Percentiles rank a stretch among this genome's conserved stretches.
phyloP scores from a whole-genome alignment of 64 coral and sea anemone genomes.

The Trachythela sp. region DNA sequence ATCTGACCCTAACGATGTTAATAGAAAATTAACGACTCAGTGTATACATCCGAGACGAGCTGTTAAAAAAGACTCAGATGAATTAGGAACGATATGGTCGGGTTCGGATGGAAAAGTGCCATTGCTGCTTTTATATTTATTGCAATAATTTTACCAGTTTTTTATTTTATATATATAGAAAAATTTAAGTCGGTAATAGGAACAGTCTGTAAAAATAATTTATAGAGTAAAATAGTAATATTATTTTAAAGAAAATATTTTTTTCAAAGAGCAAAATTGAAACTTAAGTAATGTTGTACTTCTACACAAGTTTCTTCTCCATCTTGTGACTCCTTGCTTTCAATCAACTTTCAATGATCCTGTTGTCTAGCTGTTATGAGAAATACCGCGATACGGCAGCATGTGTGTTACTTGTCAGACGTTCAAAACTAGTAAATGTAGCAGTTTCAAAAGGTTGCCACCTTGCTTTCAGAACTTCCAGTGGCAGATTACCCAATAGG shows the following conservation, averaged over 20 bases:
- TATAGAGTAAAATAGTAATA: background rate
- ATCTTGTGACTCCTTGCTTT: too few species aligned
- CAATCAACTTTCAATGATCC: too few species aligned
- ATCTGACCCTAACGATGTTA: background rate
- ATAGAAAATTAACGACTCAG: background rate
- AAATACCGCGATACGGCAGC: too few species aligned
- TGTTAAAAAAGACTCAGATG: background rate
- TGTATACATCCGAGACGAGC: background rate
- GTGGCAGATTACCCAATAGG: too few species aligned
- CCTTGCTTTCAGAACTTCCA: too few species aligned
- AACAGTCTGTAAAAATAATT: background rate
- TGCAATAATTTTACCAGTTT: constrained; percentile 5
- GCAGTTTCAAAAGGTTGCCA: too few species aligned
- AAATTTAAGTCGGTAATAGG: background rate
- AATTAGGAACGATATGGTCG: background rate
- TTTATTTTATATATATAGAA: constrained; percentile 11
- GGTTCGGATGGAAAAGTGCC: constrained; percentile 20
- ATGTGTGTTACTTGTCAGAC: too few species aligned
- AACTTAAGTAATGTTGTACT: too few species aligned
- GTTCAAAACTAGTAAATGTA: too few species aligned
- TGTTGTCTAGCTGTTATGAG: too few species aligned
- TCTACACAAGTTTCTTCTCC: too few species aligned
- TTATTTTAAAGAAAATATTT: background rate
- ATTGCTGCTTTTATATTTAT: background rate
- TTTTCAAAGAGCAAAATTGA: background rate